Conservation (phyloP, 2,113 vertebrate genomes). For the Stigmatopora nigra region DNA sequence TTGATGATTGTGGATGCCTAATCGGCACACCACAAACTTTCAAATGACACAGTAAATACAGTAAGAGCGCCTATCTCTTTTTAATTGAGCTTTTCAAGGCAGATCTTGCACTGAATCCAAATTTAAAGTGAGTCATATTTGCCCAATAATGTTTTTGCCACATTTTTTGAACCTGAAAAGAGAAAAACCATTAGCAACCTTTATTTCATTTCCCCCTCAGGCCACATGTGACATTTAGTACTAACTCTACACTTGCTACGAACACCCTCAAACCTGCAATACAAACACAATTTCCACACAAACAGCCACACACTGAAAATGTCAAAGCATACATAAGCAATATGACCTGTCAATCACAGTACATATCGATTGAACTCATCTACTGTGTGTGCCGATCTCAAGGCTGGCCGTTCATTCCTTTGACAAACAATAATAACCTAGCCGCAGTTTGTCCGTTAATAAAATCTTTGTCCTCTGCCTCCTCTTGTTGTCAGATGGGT, state of each 20-base stretch:
- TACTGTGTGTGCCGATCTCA: constrained; percentile 20
- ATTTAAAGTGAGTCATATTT: background rate
- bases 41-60: constrained; percentile 1
- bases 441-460: constrained; percentile 36
- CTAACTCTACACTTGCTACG: constrained; percentile 5
- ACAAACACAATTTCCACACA: constrained; percentile 1
- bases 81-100: background rate
- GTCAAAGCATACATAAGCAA: constrained; percentile 46
- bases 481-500: constrained; percentile 9
- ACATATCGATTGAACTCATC: constrained; percentile 36
- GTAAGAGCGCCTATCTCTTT: no score
- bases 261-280: constrained; percentile 14
- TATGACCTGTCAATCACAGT: constrained; percentile 40
- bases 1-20: constrained; percentile 30
- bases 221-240: constrained; percentile 64
- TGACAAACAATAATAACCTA: constrained; percentile 44
- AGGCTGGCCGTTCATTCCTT: constrained; percentile 46
- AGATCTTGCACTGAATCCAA: background rate
- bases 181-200: constrained; percentile 43
- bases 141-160: constrained; percentile 21
- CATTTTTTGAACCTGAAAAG: constrained; percentile 34
- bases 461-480: constrained; percentile 26
- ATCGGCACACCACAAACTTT: constrained; percentile 33
- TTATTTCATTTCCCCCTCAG: constrained; percentile 33
- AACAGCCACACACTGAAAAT: constrained; percentile 31